Conservation (phyloP, 2,113 vertebrate species). For the Naja naja region DNA sequence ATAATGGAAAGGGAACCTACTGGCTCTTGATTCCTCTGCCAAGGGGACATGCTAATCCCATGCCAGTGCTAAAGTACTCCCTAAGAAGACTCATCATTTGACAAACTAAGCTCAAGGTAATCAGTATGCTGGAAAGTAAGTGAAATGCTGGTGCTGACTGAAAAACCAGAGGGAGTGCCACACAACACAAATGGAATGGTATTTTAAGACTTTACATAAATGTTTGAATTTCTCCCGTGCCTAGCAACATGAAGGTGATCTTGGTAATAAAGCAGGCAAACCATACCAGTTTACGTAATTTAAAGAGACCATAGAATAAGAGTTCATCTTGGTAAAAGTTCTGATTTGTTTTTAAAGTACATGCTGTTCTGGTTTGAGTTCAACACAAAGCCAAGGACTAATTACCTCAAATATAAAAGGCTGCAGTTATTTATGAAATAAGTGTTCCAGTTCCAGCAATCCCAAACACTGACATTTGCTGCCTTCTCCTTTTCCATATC, state of each 20-base stretch:
- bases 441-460: background rate
- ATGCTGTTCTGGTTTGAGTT: background rate
- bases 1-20: background rate
- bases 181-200: background rate
- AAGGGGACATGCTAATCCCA: background rate
- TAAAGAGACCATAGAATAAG: background rate
- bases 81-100: background rate
- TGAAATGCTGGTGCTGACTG: background rate
- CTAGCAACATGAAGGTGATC: background rate
- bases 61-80: background rate
- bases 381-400: background rate
- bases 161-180: background rate
- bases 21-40: background rate
- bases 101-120: background rate
- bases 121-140: background rate
- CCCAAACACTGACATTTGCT: background rate
- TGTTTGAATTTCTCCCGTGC: background rate
- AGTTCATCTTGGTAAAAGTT: background rate
- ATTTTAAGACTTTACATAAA: background rate
- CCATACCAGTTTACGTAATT: background rate
- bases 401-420: background rate
- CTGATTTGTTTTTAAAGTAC: background rate
- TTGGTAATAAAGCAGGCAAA: background rate
- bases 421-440: conserved; percentile 7
- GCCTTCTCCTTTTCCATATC: background rate